A percentile compares a stretch with the other conserved stretches of the same genome.
phyloP scores from a whole-genome alignment of 2,797 vertebrate species.

The Acestrorhynchus altus region DNA sequence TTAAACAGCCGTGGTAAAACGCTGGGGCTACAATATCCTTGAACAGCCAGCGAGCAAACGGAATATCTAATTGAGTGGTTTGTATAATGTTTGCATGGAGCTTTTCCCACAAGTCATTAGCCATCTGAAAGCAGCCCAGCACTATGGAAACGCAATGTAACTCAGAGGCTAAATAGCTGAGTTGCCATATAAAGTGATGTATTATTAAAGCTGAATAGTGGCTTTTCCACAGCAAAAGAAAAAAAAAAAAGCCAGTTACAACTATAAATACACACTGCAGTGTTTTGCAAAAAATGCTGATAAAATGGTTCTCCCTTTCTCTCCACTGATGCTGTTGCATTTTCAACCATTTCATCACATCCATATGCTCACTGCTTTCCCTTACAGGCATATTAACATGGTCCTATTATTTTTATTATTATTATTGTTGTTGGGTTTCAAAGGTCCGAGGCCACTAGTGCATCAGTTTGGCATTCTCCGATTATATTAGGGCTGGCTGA shows the following conservation, averaged over 20 bases:
- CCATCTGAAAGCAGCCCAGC: slow-evolving; percentile 52
- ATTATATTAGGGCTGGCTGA: no score
- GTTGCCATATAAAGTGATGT: slow-evolving; percentile 63
- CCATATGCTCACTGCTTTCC: slow-evolving; percentile 1
- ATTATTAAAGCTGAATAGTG: slow-evolving; percentile 65
- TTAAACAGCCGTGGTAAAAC: slow-evolving; percentile 43
- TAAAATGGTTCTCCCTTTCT: slow-evolving; percentile 32
- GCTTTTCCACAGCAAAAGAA: slow-evolving; percentile 55
- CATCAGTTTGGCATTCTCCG: no score
- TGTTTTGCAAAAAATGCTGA: slow-evolving; percentile 54
- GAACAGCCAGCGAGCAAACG: slow-evolving; percentile 44
- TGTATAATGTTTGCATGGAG: slow-evolving; percentile 55
- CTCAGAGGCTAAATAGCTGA: slow-evolving; percentile 59
- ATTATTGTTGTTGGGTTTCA: no score
- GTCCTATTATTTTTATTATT: no score
- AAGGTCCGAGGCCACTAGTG: no score
- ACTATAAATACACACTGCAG: slow-evolving; percentile 58
- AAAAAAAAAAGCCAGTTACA: slow-evolving; percentile 37
- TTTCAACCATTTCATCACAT: slow-evolving; percentile 21
- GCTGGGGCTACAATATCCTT: slow-evolving; percentile 27
- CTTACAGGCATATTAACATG: neutral
- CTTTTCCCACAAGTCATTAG: slow-evolving; percentile 58
- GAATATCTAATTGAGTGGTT: slow-evolving; percentile 58
- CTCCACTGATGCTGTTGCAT: slow-evolving; percentile 2
- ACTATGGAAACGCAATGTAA: slow-evolving; percentile 53